Percentiles rank a stretch among this genome's conserved stretches.
These are phyloP conservation scores for Sesia apiformis DNA, from an alignment of 2,888 invertebrate species.

Conservation along the genomic window DNA sequence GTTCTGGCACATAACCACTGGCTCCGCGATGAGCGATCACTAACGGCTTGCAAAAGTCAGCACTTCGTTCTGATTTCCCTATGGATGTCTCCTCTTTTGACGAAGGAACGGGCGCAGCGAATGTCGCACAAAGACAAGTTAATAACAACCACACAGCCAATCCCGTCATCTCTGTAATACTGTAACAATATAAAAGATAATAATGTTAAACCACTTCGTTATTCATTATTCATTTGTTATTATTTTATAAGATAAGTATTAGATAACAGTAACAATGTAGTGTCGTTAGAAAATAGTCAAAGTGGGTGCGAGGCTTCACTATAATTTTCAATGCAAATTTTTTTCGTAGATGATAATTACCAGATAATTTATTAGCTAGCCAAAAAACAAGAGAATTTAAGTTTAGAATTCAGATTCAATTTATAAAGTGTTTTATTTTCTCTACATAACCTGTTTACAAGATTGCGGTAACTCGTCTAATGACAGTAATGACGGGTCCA, in stretches of 20 bases:
- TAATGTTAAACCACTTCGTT: neutral
- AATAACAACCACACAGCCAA: neutral
- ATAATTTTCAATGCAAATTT: too few relatives aligned
- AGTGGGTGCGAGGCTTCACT: neutral
- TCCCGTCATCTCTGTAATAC: neutral
- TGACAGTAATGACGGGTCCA: too few relatives aligned
- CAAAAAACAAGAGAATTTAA: too few relatives aligned
- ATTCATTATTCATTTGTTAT: neutral
- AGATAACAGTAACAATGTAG: neutral
- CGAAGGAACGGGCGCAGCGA: neutral
- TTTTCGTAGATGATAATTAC: too few relatives aligned
- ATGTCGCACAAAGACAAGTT: neutral
- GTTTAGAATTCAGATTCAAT: too few relatives aligned
- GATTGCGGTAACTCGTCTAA: too few relatives aligned
- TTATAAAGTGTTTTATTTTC: too few relatives aligned
- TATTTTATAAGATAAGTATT: neutral
- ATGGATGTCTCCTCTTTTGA: neutral
- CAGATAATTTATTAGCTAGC: too few relatives aligned
- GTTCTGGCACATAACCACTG: constrained; percentile 61
- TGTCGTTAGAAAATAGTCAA: neutral
- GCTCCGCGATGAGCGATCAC: constrained; percentile 60
- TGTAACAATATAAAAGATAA: neutral
- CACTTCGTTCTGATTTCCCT: neutral
- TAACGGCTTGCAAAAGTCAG: constrained; percentile 40
- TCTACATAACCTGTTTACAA: too few relatives aligned